phyloP scores from a whole-genome alignment of 2,113 vertebrate genomes.

The Lichenostomus cassidix region DNA sequence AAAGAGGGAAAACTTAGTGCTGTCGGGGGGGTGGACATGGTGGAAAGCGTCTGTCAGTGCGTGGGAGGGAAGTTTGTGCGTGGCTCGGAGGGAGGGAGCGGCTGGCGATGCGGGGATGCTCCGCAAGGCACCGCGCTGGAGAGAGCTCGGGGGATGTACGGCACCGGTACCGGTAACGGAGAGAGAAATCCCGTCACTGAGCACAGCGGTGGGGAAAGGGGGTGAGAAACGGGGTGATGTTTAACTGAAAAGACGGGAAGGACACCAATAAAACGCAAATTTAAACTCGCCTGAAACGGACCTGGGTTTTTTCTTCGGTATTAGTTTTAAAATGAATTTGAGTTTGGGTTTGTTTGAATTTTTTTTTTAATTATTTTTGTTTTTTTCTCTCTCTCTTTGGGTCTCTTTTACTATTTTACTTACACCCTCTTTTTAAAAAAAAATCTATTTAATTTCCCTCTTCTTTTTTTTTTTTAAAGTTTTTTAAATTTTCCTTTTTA shows the following conservation, averaged over 20 bases:
- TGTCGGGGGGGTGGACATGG: not conserved
- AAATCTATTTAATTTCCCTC: not conserved
- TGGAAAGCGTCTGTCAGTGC: not conserved
- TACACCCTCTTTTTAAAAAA: not conserved
- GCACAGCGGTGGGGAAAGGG: not conserved
- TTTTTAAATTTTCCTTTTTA: not conserved
- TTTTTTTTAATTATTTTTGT: not conserved
- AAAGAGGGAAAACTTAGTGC: not conserved
- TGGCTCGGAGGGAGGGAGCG: not conserved
- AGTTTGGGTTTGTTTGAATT: not conserved
- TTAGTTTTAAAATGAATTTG: not conserved
- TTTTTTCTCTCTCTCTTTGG: not conserved
- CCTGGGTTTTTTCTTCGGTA: not conserved
- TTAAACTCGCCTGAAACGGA: not conserved
- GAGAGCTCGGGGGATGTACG: not conserved
- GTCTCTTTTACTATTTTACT: not conserved
- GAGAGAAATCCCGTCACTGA: not conserved
- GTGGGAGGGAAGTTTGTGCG: not conserved
- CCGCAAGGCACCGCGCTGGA: not conserved
- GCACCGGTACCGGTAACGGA: not conserved
- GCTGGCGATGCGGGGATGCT: not conserved
- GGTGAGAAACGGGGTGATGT: not conserved
- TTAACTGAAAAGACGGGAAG: not conserved
- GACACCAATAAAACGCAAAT: not conserved
- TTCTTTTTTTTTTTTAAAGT: fast-evolving